These are phyloP conservation scores for Prenolepis imparis DNA, from an alignment of 2,888 invertebrate genomes.

Conservation along the genomic window DNA sequence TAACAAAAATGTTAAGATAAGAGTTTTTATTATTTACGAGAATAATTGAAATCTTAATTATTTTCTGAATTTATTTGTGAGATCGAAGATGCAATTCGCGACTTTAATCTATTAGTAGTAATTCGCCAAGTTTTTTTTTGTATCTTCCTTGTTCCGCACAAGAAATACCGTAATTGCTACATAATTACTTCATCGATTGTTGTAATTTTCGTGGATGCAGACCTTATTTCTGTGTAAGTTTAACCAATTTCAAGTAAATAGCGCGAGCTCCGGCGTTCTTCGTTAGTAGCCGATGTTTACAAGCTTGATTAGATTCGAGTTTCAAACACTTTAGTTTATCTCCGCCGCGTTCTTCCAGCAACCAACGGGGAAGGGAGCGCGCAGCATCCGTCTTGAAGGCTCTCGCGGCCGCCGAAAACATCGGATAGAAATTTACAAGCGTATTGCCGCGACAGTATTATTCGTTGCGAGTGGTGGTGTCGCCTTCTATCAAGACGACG, in stretches of 20 bases:
- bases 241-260: slow-evolving; percentile 53
- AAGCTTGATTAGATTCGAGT: slow-evolving; percentile 58
- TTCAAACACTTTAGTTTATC: slow-evolving; percentile 46
- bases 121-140: slow-evolving; percentile 1
- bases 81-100: neutral
- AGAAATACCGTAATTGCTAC: slow-evolving; percentile 18
- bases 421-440: slow-evolving; percentile 53
- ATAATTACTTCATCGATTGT: slow-evolving; percentile 47
- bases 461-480: slow-evolving; percentile 12
- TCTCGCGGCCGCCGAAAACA: neutral
- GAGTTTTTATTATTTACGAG: neutral
- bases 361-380: neutral
- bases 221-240: slow-evolving; percentile 40
- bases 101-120: neutral
- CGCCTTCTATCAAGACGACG: neutral
- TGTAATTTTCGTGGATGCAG: slow-evolving; percentile 35
- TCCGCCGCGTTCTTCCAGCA: slow-evolving; percentile 41
- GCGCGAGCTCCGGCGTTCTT: slow-evolving; percentile 42
- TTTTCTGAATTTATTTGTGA: neutral
- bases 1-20: neutral
- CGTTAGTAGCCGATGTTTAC: slow-evolving; percentile 48
- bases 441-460: slow-evolving; percentile 46
- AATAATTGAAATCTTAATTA: neutral
- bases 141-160: neutral
- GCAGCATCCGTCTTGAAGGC: neutral